Evolutionary conservation across 1,140 invertebrate species (phyloP).

Genomic region (Calliopsis andreniformis): DNA sequence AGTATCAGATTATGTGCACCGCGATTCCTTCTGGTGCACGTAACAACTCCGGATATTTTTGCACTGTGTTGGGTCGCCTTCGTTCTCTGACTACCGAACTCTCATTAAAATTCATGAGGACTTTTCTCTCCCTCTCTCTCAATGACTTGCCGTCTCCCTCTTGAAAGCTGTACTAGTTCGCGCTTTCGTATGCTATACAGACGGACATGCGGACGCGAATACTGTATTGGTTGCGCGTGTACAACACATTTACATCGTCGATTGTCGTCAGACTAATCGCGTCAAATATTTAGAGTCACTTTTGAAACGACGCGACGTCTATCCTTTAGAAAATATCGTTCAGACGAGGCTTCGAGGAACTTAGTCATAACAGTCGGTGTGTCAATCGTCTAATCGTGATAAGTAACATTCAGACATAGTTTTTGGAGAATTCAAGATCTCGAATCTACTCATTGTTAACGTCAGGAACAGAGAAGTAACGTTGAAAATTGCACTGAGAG

Average conservation of each 20-base stretch:
- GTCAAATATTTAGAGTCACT: constrained; percentile 9
- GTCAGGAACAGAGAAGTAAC: no score
- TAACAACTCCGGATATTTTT: constrained; percentile 62
- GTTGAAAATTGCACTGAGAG: no score
- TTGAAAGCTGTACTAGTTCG: not conserved
- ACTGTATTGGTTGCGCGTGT: no score
- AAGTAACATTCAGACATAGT: no score
- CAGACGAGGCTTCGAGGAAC: not conserved
- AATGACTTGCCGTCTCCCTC: not conserved
- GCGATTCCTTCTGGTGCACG: not conserved
- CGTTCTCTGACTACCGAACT: constrained; percentile 66
- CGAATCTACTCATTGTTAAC: no score
- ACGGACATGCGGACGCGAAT: not conserved
- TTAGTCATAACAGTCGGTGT: no score
- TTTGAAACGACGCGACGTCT: not conserved
- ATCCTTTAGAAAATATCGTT: not conserved
- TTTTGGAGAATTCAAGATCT: no score
- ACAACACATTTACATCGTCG: constrained; percentile 55
- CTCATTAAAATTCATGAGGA: constrained; percentile 71
- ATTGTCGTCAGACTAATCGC: constrained; percentile 47
- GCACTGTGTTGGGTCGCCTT: constrained; percentile 54
- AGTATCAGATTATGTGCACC: not conserved
- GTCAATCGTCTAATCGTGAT: no score
- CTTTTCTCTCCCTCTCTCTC: not conserved
- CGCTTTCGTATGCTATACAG: not conserved